Conservation (phyloP, 2,797 vertebrate genomes). For the Gallinago stenura region DNA sequence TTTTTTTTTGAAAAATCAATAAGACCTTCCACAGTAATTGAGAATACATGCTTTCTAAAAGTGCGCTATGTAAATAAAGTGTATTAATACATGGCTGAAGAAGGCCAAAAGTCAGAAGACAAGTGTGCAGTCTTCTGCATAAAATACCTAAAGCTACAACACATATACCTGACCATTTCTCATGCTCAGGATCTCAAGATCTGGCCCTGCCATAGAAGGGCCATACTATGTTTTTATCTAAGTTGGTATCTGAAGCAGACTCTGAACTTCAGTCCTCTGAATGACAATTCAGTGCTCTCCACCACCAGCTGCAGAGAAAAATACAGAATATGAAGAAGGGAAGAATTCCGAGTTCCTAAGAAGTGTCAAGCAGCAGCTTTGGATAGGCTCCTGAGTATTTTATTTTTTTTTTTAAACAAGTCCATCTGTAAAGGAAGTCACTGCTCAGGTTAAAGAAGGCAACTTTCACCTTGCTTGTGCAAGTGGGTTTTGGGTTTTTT, state of each 20-base stretch:
- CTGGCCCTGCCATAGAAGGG: not conserved
- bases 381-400: not conserved
- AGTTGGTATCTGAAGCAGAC: not conserved
- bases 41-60: not conserved
- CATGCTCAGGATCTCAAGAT: not conserved
- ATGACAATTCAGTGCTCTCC: not conserved
- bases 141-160: not conserved
- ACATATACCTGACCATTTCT: not conserved
- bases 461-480: not conserved
- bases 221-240: not conserved
- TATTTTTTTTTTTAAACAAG: not conserved
- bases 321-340: not conserved
- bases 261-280: not conserved
- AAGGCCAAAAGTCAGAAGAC: not conserved
- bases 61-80: not conserved
- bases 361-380: not conserved
- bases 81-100: not conserved
- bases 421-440: not conserved
- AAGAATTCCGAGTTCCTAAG: not conserved
- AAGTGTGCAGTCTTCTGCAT: not conserved
- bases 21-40: not conserved
- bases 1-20: not conserved
- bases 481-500: rapidly evolving
- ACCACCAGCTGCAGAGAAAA: not conserved
- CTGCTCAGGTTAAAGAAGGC: not conserved